A percentile compares a stretch with the other conserved stretches of the same genome.
These are phyloP conservation scores for Brachypodius melanocephalos DNA, from an alignment of 2,113 vertebrate genomes.

Conservation along the genomic window DNA sequence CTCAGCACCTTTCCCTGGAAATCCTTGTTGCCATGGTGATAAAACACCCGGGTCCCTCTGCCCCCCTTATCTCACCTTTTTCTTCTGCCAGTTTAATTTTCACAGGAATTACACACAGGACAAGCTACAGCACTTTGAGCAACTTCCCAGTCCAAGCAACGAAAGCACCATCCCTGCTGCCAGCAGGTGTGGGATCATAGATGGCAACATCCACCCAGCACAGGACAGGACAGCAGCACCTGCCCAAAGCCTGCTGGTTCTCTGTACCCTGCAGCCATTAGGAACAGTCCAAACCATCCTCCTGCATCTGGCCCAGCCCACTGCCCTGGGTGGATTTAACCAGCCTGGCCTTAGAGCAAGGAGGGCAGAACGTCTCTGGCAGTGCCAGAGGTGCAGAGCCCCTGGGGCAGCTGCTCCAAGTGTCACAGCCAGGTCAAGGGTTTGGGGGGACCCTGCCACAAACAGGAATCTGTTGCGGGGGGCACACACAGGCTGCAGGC, in stretches of 20 bases:
- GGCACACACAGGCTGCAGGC: background rate
- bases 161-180: background rate
- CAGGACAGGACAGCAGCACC: background rate
- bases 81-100: background rate
- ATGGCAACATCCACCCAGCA: background rate
- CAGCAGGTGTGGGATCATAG: background rate
- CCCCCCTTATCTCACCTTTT: background rate
- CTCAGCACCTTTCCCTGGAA: slow-evolving; percentile 19
- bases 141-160: background rate
- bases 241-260: background rate
- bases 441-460: background rate
- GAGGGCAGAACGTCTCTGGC: background rate
- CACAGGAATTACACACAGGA: background rate
- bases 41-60: background rate
- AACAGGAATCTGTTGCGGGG: background rate
- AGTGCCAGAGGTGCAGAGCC: background rate
- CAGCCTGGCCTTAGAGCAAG: background rate
- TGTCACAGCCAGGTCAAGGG: background rate
- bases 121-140: background rate
- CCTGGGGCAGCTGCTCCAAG: rapidly evolving
- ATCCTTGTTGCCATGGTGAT: slow-evolving; percentile 29
- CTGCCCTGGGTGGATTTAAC: rapidly evolving
- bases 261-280: rapidly evolving
- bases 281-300: rapidly evolving
- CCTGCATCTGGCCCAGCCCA: background rate